phyloP scores from a whole-genome alignment of 35 echinoderm and acorn worm genomes.

The Heliocidaris tuberculata region DNA sequence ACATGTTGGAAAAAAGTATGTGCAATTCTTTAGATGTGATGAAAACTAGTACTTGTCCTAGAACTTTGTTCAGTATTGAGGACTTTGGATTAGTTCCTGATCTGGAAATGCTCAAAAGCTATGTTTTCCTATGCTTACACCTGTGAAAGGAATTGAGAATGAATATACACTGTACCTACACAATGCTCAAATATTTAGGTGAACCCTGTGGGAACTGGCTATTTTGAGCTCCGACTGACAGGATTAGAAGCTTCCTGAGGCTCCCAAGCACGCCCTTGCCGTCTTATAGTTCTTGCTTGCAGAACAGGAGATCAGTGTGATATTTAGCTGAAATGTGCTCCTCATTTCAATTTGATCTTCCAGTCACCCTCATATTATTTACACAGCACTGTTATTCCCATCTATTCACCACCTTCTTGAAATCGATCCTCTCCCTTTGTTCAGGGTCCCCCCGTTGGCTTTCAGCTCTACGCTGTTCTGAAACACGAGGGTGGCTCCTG shows the following conservation, averaged over 20 bases:
- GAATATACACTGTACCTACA: too few species aligned
- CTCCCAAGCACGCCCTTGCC: too few species aligned
- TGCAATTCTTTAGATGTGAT: background rate
- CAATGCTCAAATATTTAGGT: too few species aligned
- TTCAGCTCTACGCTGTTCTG: constrained; percentile 88
- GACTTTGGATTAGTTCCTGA: constrained; percentile 10
- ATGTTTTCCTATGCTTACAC: background rate
- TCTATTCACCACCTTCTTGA: background rate
- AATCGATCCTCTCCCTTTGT: background rate
- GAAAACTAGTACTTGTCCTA: background rate
- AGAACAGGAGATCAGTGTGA: too few species aligned
- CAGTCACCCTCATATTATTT: too few species aligned
- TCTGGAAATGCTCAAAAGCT: background rate
- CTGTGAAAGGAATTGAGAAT: background rate
- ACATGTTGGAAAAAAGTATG: background rate
- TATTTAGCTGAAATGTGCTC: too few species aligned
- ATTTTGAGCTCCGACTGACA: too few species aligned
- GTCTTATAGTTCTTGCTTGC: too few species aligned
- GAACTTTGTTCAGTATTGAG: background rate
- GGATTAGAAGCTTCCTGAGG: too few species aligned
- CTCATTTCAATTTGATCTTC: too few species aligned
- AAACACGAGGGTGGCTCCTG: constrained; percentile 93
- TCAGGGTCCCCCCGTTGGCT: constrained; percentile 72
- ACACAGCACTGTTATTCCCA: background rate
- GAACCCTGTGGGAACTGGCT: too few species aligned